Percentiles rank a stretch among this genome's conserved stretches.
These are phyloP conservation scores for Passerculus sandwichensis DNA, from an alignment of 2,797 vertebrate species.

Conservation along the genomic window DNA sequence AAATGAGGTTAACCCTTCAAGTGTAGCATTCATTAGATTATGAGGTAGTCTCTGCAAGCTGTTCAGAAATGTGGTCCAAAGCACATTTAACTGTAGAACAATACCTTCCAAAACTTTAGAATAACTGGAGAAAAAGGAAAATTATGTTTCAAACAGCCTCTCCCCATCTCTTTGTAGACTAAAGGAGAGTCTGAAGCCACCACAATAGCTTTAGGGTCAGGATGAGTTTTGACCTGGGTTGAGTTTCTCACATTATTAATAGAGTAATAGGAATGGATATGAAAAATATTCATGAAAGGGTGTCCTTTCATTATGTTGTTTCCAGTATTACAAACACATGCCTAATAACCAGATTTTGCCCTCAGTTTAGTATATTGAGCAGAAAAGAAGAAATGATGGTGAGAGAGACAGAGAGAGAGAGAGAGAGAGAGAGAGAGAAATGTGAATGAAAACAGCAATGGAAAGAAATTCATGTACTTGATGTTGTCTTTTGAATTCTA, in stretches of 20 bases:
- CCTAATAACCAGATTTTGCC: conserved; percentile 29
- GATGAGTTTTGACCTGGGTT: conserved; percentile 23
- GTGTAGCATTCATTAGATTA: conserved; percentile 35
- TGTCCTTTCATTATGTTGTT: conserved; percentile 15
- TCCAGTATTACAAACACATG: neutral
- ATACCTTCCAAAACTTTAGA: conserved; percentile 11
- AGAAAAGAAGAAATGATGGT: neutral
- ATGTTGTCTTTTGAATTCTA: neutral
- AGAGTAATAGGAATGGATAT: neutral
- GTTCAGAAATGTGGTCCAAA: conserved; percentile 41
- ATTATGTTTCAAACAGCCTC: neutral
- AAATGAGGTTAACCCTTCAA: conserved; percentile 45
- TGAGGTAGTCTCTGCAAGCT: conserved; percentile 17
- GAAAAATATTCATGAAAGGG: neutral
- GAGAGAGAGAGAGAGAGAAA: neutral
- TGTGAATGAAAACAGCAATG: neutral
- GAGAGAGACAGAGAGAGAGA: neutral
- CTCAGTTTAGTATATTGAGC: neutral
- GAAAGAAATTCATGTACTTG: neutral
- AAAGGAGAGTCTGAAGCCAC: neutral
- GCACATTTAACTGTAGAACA: neutral
- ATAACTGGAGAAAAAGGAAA: conserved; percentile 11
- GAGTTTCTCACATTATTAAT: conserved; percentile 34
- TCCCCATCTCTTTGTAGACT: neutral
- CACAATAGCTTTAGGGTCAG: conserved; percentile 10